Evolutionary conservation across 2,888 invertebrate species (phyloP), one percentile per base, ranked within the genome.

Genomic region (Lymantria monacha): DNA sequence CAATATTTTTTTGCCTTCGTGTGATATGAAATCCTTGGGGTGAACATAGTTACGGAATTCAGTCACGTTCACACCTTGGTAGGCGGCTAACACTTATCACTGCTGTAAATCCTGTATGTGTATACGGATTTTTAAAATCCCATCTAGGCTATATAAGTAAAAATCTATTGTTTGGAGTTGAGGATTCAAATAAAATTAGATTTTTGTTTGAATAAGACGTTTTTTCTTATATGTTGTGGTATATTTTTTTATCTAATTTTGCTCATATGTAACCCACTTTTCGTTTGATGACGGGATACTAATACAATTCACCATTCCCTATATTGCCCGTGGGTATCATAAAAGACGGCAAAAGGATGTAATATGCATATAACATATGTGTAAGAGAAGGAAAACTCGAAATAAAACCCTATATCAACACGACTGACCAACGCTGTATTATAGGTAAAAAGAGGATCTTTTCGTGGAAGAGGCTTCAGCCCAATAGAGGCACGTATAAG

Each of bases 1-100:
- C 52, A 57, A 69, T 59, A 68, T 69, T 66, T 59, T 55, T 22
- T n/a, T n/a, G n/a, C 22, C 22, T 48, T 60, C 51, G 40, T 43
- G 63, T 54, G 59, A 59, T 57, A 51, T 54, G 57, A 55, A 63
- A 66, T 52, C 53, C 57, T 52, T 47, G 52, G 13, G 60, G 55
- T 57, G 30, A 31, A 14, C 7, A 11, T 1, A 22, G 7, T 13
- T 60, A 30, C 0, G 40, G 5, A 66, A 1, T 42, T 50, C 12
- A 1, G 11, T 42, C 65, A 67, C 67, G 67, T 58, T 14, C 45
- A 54, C 47, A 49, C 48, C 38, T 58, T 41, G 45, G 57, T 12
- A 30, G 49, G 47, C 42, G 48, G 54, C 53, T 51, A 48, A 46
- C 33, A 8, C 30, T 52, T 52, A 46, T 47, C 62, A 55, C 57